phyloP scores from a whole-genome alignment of 2,113 vertebrate species.

The Sinosuthora webbiana region DNA sequence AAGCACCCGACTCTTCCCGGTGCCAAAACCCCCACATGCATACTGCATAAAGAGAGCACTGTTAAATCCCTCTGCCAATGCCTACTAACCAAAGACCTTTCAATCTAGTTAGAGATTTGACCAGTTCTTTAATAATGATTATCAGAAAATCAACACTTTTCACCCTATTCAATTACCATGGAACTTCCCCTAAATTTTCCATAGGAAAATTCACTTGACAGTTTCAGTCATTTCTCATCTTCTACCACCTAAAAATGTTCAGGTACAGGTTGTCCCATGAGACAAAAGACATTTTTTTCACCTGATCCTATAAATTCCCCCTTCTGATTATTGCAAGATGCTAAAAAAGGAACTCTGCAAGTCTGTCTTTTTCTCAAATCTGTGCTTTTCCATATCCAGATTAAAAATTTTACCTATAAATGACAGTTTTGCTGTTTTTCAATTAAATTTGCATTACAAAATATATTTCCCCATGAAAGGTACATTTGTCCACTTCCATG shows the following conservation, averaged over 20 bases:
- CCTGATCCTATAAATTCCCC: not conserved
- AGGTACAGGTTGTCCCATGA: not conserved
- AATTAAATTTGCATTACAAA: not conserved
- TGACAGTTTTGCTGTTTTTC: not conserved
- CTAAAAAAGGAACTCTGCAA: not conserved
- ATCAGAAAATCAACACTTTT: not conserved
- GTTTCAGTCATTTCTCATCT: not conserved
- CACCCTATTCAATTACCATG: not conserved
- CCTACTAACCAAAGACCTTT: not conserved
- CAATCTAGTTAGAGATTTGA: not conserved
- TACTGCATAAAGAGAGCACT: constrained; percentile 16
- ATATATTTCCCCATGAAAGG: not conserved
- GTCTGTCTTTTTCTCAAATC: not conserved
- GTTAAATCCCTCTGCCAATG: not conserved
- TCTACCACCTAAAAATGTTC: not conserved
- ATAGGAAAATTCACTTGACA: not conserved
- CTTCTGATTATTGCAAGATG: not conserved
- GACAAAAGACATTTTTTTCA: not conserved
- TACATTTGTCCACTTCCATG: not conserved
- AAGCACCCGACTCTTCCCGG: fast-evolving
- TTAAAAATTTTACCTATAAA: not conserved
- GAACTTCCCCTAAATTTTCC: not conserved
- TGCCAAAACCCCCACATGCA: not conserved
- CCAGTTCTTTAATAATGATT: not conserved
- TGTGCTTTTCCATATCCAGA: not conserved